phyloP scores from a whole-genome alignment of 2,797 vertebrate species.

The Holocentrus rufus region DNA sequence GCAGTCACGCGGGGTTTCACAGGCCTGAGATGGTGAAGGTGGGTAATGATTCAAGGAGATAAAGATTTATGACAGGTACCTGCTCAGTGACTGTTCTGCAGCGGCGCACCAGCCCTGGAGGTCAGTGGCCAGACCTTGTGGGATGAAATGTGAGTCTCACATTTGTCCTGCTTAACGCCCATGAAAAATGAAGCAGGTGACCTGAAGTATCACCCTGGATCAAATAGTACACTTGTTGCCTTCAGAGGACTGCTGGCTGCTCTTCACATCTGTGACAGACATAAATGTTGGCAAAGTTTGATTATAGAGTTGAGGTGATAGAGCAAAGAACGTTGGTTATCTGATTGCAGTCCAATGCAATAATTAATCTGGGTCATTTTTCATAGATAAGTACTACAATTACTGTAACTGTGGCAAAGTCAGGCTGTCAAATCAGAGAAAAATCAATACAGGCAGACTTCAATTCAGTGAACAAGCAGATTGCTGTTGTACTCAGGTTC shows the following conservation, averaged over 20 bases:
- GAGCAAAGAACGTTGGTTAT: neutral
- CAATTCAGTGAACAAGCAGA: no score
- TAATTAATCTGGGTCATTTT: constrained; percentile 12
- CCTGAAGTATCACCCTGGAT: constrained; percentile 60
- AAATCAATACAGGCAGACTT: no score
- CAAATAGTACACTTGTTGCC: constrained; percentile 31
- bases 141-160: constrained; percentile 69
- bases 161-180: constrained; percentile 75
- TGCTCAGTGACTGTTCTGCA: constrained; percentile 29
- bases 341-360: neutral
- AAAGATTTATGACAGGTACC: constrained; percentile 66
- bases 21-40: constrained; percentile 15
- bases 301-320: constrained; percentile 3
- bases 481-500: no score
- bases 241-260: constrained; percentile 24
- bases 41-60: constrained; percentile 60
- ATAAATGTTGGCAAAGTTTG: neutral
- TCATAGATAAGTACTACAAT: neutral
- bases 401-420: neutral
- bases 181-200: constrained; percentile 78
- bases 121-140: constrained; percentile 65
- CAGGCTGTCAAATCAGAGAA: neutral
- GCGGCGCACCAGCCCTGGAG: constrained; percentile 46
- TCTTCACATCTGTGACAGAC: constrained; percentile 36
- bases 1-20: neutral